A percentile compares a stretch with the other conserved stretches of the same genome.
Evolutionary conservation across 2,113 vertebrate genomes (phyloP).

Genomic region (Cricetomys ansorgei): DNA sequence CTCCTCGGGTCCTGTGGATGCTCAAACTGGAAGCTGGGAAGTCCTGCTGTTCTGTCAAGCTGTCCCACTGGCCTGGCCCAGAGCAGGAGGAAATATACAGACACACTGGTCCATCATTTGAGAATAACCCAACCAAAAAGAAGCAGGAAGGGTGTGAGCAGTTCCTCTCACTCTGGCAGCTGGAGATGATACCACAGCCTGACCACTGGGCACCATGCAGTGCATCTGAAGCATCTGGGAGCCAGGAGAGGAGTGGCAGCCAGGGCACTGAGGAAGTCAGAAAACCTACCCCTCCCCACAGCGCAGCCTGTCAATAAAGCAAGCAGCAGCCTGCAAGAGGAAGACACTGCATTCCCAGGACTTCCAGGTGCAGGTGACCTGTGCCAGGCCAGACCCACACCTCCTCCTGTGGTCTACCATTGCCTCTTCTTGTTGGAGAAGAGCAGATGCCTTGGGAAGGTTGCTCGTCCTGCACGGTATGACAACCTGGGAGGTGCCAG

Average conservation of each 20-base stretch:
- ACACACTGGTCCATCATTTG: background rate
- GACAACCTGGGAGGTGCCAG: background rate
- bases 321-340: background rate
- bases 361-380: background rate
- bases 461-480: background rate
- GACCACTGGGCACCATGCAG: background rate
- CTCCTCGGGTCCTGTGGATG: background rate
- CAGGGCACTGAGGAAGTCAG: background rate
- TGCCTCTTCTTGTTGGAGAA: background rate
- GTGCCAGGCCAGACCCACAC: background rate
- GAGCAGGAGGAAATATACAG: background rate
- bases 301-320: background rate
- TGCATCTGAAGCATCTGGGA: background rate
- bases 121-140: background rate
- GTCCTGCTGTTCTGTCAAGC: background rate
- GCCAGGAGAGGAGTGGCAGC: background rate
- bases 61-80: background rate
- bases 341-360: background rate
- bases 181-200: background rate
- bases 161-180: background rate
- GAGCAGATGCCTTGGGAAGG: background rate
- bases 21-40: background rate
- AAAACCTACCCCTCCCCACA: background rate
- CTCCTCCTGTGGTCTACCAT: background rate
- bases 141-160: background rate